Conservation (phyloP, 2,113 vertebrate genomes). For the Petaurus breviceps region DNA sequence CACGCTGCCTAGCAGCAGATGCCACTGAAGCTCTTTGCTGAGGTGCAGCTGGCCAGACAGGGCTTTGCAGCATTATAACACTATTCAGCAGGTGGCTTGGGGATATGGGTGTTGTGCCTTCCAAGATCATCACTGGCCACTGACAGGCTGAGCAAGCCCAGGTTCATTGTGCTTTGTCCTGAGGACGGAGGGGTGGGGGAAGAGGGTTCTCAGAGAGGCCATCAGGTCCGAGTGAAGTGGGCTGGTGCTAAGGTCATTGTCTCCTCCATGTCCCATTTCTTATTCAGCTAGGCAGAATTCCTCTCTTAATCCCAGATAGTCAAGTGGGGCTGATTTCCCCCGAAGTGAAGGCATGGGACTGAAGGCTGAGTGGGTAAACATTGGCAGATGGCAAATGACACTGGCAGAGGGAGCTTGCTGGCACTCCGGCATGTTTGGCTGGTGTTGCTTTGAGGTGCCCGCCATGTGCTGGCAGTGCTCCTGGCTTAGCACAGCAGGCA, state of each 20-base stretch:
- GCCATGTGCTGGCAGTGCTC: slow-evolving; percentile 29
- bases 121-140: background rate
- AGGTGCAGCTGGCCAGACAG: background rate
- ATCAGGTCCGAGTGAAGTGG: background rate
- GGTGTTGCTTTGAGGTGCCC: slow-evolving; percentile 38
- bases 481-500: slow-evolving; percentile 23
- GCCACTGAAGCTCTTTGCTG: background rate
- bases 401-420: slow-evolving; percentile 25
- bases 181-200: background rate
- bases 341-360: slow-evolving; percentile 43
- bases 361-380: slow-evolving; percentile 50
- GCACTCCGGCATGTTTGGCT: slow-evolving; percentile 42
- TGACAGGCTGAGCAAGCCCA: no score
- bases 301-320: slow-evolving; percentile 18
- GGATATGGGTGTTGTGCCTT: background rate
- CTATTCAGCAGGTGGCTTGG: background rate
- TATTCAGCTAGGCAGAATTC: slow-evolving; percentile 16
- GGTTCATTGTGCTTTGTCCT: background rate
- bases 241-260: background rate
- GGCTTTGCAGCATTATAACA: no score
- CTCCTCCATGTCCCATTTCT: background rate
- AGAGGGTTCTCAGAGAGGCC: background rate
- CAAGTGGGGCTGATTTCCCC: slow-evolving; percentile 8
- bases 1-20: background rate
- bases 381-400: slow-evolving; percentile 34